A percentile compares a stretch with the other conserved stretches of the same genome.
These are phyloP conservation scores for Amblyteles armatorius DNA, from an alignment of 2,888 invertebrate species.

Conservation along the genomic window DNA sequence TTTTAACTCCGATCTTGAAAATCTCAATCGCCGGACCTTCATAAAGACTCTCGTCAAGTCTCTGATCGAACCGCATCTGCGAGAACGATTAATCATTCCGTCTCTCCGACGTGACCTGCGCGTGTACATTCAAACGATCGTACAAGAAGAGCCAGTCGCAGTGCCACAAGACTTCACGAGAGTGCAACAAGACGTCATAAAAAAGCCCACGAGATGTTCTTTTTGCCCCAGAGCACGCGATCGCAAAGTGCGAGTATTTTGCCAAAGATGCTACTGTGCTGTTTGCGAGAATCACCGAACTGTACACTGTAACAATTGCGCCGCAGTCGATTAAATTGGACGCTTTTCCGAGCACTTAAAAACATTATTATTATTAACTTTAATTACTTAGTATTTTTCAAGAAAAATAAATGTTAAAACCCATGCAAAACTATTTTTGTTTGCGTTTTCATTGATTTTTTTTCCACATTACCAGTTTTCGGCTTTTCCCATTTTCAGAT, in stretches of 20 bases:
- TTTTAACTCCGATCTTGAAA: background rate
- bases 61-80: slow-evolving; percentile 6
- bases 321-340: background rate
- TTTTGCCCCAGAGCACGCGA: background rate
- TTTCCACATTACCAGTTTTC: background rate
- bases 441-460: slow-evolving; percentile 24
- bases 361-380: background rate
- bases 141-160: background rate
- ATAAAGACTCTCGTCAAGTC: background rate
- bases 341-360: background rate
- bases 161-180: no score
- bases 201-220: no score
- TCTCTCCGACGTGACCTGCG: background rate
- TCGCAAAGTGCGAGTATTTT: background rate
- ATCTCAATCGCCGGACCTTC: background rate
- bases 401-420: no score
- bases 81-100: background rate
- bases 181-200: no score
- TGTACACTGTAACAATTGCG: background rate
- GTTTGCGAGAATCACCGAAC: slow-evolving; percentile 4
- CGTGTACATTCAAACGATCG: background rate
- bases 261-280: background rate
- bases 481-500: background rate
- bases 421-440: background rate
- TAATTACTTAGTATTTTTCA: background rate